Evolutionary conservation across 2,797 vertebrate genomes (phyloP), one percentile per base, ranked within the genome.

Genomic region (Acridotheres tristis): DNA sequence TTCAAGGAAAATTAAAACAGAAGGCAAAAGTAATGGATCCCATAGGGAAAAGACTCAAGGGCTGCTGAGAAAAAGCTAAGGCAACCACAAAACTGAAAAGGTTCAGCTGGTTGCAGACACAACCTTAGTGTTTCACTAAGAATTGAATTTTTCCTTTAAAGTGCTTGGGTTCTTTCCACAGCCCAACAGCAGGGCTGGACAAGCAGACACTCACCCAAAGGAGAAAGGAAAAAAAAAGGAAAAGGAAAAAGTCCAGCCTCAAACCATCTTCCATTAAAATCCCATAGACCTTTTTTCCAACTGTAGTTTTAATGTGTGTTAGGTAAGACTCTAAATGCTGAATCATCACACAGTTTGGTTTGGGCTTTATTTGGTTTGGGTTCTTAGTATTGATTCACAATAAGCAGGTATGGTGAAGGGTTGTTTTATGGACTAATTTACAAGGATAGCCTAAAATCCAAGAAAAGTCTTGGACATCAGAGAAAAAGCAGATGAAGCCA

Each of bases 1-100:
- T 53, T 59, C 69, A 88, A 78, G 59, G 62, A 5, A 79, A 78
- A 45, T 29, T 45, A 53, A 90, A 86, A 43, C 34, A 69, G 51
- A 59, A 79, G n/a, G 29, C 43, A 55, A 83, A 95, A 95, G 63
- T 78, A 93, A 88, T 93, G 61, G 71, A 42, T 88, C 93, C 79
- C 77, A 29, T 11, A 59, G 74, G 90, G 59, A 86, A 90, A 78
- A 71, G 80, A n/a, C 36, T 72, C 36, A 8, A 84, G 53, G 67
- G 77, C 85, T 88, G 88, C 85, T 82, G 67, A 86, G 77, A 82
- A 94, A 95, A 78, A 57, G 55, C 78, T 53, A 73, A 87, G 14
- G 81, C 79, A 84, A 23, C 73, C 85, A 78, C 51, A 68, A 25
- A 65, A 77, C 53, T 88, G 87, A 88, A 50, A 85, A 88, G 45